Conservation (phyloP, 2,888 invertebrate species). For the Morinoia aosen region DNA sequence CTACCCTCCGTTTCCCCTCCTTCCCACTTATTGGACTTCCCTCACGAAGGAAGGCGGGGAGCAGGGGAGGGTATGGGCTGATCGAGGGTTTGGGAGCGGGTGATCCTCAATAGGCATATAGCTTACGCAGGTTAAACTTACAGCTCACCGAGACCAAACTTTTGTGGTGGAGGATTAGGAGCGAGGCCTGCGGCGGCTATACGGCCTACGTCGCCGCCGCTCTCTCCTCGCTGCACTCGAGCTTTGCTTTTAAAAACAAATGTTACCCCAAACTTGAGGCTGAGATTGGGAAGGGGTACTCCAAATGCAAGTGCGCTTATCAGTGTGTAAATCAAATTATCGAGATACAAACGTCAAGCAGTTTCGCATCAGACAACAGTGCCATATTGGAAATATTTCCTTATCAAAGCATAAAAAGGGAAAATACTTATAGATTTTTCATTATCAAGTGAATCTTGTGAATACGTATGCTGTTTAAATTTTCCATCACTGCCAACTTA, state of each 20-base stretch:
- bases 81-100: neutral
- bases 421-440: neutral
- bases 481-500: no score
- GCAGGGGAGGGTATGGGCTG: neutral
- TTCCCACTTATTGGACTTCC: neutral
- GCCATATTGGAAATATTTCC: neutral
- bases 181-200: neutral
- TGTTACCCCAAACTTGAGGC: neutral
- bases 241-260: neutral
- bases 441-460: neutral
- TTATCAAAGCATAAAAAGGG: neutral
- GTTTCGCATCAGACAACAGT: neutral
- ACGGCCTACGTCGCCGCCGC: neutral
- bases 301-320: neutral
- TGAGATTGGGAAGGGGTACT: neutral
- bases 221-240: neutral
- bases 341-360: neutral
- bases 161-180: constrained; percentile 33
- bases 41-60: neutral
- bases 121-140: constrained; percentile 48
- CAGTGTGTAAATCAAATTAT: neutral
- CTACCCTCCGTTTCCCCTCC: neutral
- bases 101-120: constrained; percentile 52
- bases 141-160: constrained; percentile 33
- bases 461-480: no score